A percentile compares a stretch with the other conserved stretches of the same genome.
These are phyloP conservation scores for Nannobrachium achirus DNA, from an alignment of 2,113 vertebrate species.

Conservation along the genomic window DNA sequence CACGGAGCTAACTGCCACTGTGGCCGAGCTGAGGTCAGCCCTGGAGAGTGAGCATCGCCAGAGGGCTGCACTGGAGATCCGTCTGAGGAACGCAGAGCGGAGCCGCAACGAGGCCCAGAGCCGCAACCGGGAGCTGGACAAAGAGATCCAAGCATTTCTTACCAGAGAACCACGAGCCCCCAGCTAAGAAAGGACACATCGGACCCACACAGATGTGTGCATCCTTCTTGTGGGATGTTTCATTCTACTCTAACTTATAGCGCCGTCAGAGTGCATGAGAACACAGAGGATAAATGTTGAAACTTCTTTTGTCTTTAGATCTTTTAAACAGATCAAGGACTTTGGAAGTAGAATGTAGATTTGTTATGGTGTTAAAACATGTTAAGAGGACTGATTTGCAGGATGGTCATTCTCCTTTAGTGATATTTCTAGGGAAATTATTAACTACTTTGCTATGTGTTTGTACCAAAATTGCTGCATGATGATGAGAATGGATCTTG, in stretches of 20 bases:
- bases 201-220: background rate
- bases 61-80: conserved; percentile 80
- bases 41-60: conserved; percentile 82
- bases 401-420: background rate
- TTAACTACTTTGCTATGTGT: too few relatives aligned
- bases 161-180: conserved; percentile 31
- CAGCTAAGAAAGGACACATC: conserved; percentile 33
- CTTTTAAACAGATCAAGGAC: too few relatives aligned
- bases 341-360: too few relatives aligned
- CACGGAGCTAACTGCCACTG: conserved; percentile 83
- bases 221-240: too few relatives aligned
- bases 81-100: conserved; percentile 71
- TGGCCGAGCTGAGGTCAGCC: conserved; percentile 83
- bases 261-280: too few relatives aligned
- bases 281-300: too few relatives aligned
- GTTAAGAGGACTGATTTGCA: background rate
- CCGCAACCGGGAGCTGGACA: conserved; percentile 81
- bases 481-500: too few relatives aligned
- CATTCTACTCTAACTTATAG: too few relatives aligned
- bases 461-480: too few relatives aligned
- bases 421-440: background rate
- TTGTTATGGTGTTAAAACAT: too few relatives aligned
- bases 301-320: too few relatives aligned
- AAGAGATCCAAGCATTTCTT: conserved; percentile 80
- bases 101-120: conserved; percentile 79